A percentile compares a stretch with the other conserved stretches of the same genome.
Evolutionary conservation across 2,797 vertebrate species (phyloP).

Genomic region (Morelia viridis): DNA sequence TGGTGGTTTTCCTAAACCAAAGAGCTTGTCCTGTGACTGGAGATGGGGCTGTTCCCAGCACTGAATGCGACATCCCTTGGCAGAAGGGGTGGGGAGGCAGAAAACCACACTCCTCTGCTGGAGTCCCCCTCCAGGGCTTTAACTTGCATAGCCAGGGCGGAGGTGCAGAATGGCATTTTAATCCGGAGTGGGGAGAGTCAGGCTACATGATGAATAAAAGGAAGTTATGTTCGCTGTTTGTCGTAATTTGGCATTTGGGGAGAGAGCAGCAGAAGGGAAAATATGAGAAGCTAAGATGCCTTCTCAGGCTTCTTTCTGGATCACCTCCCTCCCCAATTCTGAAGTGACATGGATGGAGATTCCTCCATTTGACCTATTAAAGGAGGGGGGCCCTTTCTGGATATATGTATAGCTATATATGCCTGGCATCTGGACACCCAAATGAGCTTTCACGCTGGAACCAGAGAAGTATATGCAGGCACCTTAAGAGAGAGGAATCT

Average conservation of each 20-base stretch:
- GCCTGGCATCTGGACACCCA: neutral
- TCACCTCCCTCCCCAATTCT: neutral
- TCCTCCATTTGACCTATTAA: neutral
- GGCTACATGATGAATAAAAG: neutral
- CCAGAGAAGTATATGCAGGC: too few relatives aligned
- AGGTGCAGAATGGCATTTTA: neutral
- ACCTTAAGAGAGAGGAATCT: too few relatives aligned
- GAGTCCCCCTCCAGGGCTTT: neutral
- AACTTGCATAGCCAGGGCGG: slow-evolving; percentile 9
- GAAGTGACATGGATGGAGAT: neutral
- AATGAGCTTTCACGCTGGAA: neutral
- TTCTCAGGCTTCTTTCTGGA: neutral
- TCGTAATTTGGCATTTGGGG: neutral
- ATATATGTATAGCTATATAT: neutral
- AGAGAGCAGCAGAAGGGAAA: neutral
- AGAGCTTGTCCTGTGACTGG: too few relatives aligned
- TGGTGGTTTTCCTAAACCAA: too few relatives aligned
- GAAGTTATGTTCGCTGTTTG: neutral
- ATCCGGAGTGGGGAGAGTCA: slow-evolving; percentile 34
- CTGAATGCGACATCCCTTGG: slow-evolving; percentile 17
- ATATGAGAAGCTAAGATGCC: neutral
- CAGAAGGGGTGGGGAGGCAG: slow-evolving; percentile 39
- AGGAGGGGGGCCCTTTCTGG: neutral
- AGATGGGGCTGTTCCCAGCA: neutral
- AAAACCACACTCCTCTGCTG: neutral